Percentiles rank a stretch among this genome's conserved stretches.
Evolutionary conservation across 1,140 invertebrate genomes (phyloP).

Genomic region (Brachionus manjavacas): DNA sequence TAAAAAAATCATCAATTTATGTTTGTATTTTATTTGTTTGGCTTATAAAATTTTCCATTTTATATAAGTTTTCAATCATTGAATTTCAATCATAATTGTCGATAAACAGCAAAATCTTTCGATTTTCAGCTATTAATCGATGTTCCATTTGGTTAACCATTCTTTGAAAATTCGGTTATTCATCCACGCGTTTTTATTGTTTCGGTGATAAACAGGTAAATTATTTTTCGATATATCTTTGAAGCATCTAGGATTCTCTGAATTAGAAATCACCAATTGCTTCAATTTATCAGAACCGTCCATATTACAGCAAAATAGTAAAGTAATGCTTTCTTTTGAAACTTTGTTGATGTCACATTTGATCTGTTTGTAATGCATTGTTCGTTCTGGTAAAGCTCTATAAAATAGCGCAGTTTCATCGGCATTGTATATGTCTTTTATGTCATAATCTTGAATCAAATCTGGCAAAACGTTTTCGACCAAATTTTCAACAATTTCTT

Average conservation of each 20-base stretch:
- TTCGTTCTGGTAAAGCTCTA: constrained; percentile 56
- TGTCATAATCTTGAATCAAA: constrained; percentile 48
- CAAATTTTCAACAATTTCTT: constrained; percentile 27
- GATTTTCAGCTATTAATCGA: neutral
- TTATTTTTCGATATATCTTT: neutral
- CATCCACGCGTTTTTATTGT: neutral
- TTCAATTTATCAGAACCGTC: neutral
- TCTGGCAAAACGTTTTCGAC: constrained; percentile 13
- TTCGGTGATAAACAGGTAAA: neutral
- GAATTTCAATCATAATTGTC: no score
- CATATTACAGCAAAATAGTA: neutral
- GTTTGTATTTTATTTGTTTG: no score
- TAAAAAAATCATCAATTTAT: no score
- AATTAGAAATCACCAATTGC: neutral
- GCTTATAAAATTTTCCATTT: no score
- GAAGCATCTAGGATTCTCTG: neutral
- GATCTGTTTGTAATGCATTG: constrained; percentile 51
- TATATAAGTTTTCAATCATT: no score
- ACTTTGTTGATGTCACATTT: neutral
- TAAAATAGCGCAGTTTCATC: constrained; percentile 60
- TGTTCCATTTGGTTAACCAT: neutral
- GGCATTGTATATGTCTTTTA: constrained; percentile 57
- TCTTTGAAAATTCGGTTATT: neutral
- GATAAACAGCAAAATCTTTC: neutral
- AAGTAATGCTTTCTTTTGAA: neutral